phyloP scores from a whole-genome alignment of 30 jellyfish, hydroid and myxozoan genomes.

The Turritopsis dohrnii region DNA sequence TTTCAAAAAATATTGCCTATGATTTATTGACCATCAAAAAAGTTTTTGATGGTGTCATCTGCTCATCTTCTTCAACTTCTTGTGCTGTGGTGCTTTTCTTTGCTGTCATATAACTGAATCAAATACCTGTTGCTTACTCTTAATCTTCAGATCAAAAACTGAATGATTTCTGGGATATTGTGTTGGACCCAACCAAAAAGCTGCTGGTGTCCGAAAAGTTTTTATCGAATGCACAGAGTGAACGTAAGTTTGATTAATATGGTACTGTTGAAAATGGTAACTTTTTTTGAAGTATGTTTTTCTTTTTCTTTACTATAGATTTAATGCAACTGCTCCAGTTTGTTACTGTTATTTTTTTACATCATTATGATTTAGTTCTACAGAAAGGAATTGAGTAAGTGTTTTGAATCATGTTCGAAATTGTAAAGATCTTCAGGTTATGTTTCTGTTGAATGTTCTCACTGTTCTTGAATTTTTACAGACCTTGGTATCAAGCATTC shows the following conservation, averaged over 20 bases:
- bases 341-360: conserved; percentile 32
- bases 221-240: conserved; percentile 43
- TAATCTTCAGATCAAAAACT: conserved; percentile 32
- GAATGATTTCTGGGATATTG: conserved; percentile 49
- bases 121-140: neutral
- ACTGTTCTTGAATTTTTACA: conserved; percentile 25
- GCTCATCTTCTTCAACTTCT: too few species aligned
- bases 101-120: neutral
- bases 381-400: conserved; percentile 49
- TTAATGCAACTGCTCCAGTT: conserved; percentile 33
- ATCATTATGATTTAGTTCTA: conserved; percentile 35
- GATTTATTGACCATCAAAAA: too few species aligned
- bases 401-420: neutral
- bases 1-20: too few species aligned
- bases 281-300: neutral
- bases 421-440: neutral
- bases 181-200: conserved; percentile 36
- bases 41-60: too few species aligned
- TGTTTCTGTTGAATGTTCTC: neutral
- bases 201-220: conserved; percentile 65
- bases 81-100: too few species aligned
- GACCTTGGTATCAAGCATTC: conserved; percentile 93
- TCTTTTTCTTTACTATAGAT: conserved; percentile 12
- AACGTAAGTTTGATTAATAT: conserved; percentile 42
- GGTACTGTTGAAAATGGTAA: neutral